Conservation (phyloP, 1,140 invertebrate species). For the Arctopsyche grandis region DNA sequence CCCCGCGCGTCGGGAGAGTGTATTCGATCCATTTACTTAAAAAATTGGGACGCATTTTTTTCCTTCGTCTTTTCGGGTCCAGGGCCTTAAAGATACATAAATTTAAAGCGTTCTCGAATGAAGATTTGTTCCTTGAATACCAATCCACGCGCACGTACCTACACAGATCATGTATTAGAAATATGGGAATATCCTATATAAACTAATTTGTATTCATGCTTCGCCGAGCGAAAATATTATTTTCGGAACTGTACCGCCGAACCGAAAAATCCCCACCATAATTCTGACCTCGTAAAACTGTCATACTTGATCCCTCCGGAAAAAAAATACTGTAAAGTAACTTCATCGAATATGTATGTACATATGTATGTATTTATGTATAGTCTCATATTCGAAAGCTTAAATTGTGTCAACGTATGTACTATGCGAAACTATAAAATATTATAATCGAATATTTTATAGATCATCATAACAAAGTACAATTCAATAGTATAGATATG, state of each 20-base stretch:
- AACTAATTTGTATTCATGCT: constrained; percentile 45
- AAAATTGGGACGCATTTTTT: constrained; percentile 23
- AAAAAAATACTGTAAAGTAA: constrained; percentile 1
- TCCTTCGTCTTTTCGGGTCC: background rate
- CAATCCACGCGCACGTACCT: constrained; percentile 28
- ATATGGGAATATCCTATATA: constrained; percentile 39
- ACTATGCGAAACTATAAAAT: no score
- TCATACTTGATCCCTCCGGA: constrained; percentile 23
- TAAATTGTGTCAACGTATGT: no score
- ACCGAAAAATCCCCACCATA: constrained; percentile 13
- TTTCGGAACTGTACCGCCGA: constrained; percentile 33
- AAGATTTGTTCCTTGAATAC: constrained; percentile 36
- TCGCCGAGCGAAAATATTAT: constrained; percentile 43
- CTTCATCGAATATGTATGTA: background rate
- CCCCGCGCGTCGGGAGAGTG: constrained; percentile 7
- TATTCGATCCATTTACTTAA: constrained; percentile 31
- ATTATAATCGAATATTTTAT: no score
- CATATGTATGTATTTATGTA: background rate
- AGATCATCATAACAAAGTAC: no score
- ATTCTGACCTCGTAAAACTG: constrained; percentile 38
- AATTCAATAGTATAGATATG: no score
- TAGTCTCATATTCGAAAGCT: background rate
- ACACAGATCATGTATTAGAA: constrained; percentile 35
- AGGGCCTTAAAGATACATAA: constrained; percentile 19
- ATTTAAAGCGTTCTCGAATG: constrained; percentile 29